Evolutionary conservation across 1,140 invertebrate species (phyloP), one percentile per base, ranked within the genome.

Genomic region (Brachionus angularis): DNA sequence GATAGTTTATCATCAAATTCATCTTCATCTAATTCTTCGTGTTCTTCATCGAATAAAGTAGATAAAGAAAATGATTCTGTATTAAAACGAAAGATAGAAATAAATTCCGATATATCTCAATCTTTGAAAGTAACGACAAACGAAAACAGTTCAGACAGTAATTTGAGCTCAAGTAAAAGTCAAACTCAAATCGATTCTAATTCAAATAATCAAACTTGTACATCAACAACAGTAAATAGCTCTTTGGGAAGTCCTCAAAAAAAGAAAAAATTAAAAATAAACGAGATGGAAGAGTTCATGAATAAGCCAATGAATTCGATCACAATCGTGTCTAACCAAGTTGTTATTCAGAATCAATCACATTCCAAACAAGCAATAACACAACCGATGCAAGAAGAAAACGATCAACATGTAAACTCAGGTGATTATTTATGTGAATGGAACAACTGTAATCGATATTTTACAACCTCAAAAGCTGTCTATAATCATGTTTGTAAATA

Each of bases 401-500:
- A 31, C 27, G 27, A 18, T 46, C 16, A 18, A 27, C 18, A 34
- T 25, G 18, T 31, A n/a, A 67, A 46, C 29, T n/a, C n/a, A n/a
- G 67, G 27, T 3, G 25, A 34, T 21, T 79, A 75, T 67, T 74
- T 79, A 72, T 81, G 79, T 76, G 78, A 81, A 76, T 81, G 79
- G 79, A 74, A 73, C 31, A 74, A 75, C 31, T 81, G 79, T 73
- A 76, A 76, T 49, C 78, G 78, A 72, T 78, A 74, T 73, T 80
- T 80, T 75, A 74, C 77, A 50, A 77, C 74, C 72, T 72, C 77
- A n/a, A 75, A 75, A 62, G 73, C 74, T 64, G 78, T 79, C 31
- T 79, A 76, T 72, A 31, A 71, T 50, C 79, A 80, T 76, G 78
- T 77, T 5, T 76, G 73, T 69, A 74, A 74, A 58, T 71, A 62